A percentile compares a stretch with the other conserved stretches of the same genome.
These are phyloP conservation scores for Alectoris magna DNA, from an alignment of 2,797 vertebrate genomes.

Conservation along the genomic window DNA sequence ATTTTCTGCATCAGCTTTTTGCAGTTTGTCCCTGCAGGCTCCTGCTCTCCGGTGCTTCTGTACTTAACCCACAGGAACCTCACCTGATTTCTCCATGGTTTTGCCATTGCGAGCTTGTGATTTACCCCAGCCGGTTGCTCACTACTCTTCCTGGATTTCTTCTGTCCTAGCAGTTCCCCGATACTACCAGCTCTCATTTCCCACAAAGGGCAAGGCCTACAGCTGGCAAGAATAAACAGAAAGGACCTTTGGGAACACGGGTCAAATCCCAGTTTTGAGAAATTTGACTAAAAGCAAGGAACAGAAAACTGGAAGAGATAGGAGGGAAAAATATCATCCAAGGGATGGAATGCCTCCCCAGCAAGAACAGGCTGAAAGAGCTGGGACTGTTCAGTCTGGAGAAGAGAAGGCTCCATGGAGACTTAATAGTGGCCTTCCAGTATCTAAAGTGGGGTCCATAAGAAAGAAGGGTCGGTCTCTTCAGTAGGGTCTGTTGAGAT, in stretches of 20 bases:
- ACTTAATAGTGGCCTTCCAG: too few relatives aligned
- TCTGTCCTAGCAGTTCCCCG: background rate
- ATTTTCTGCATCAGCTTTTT: background rate
- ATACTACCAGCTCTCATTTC: background rate
- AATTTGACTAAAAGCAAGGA: background rate
- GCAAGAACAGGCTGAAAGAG: too few relatives aligned
- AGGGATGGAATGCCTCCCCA: too few relatives aligned
- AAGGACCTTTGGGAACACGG: background rate
- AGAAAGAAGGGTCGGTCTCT: too few relatives aligned
- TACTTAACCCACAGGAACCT: background rate
- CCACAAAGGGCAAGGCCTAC: background rate
- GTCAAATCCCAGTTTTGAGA: background rate
- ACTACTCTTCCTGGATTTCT: background rate
- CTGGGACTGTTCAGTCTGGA: too few relatives aligned
- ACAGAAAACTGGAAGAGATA: background rate
- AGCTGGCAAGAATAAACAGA: background rate
- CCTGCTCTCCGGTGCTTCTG: background rate
- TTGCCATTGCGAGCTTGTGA: background rate
- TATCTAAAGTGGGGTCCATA: too few relatives aligned
- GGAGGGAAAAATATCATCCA: background rate
- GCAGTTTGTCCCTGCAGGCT: background rate
- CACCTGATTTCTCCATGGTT: background rate
- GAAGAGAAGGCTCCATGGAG: too few relatives aligned
- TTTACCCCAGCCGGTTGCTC: rapidly evolving
- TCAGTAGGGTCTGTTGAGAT: too few relatives aligned